Evolutionary conservation across 2,888 invertebrate species (phyloP), one percentile per base, ranked within the genome.

Genomic region (Nycteola revayana): DNA sequence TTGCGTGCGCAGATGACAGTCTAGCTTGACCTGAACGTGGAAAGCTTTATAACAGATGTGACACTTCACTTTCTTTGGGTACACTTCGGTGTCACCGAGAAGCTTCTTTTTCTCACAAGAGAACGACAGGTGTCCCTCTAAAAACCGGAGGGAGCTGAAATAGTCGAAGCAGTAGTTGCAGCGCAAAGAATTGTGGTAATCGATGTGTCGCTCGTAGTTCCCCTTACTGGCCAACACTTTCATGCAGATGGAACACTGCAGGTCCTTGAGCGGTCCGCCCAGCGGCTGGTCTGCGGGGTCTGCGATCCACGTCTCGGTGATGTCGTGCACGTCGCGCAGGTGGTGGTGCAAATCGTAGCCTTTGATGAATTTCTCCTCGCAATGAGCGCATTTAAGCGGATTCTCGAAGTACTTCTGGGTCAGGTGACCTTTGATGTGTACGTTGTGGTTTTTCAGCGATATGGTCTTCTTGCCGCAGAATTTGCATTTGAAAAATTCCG

Each of bases 81-180:
- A 71, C 7, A 75, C 59, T 52, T 89, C 89, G 0, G 83, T 77
- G 23, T 85, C 80, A 6, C 89, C 89, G 23, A 90, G 46, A 1
- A 87, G 61, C 32, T 75, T 78, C 51, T 76, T 85, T 59, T 87
- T 87, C 1, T 84, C 80, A 49, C 89, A 89, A 27, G 75, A 71
- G 51, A 81, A 89, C 0, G 70, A 67, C n/a, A 87, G 49, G 44
- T 90, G 89, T 0, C 89, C 89, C 37, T 89, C 88, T 10, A 89
- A 60, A 65, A 89, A 89, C 24, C 78, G 62, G 22, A 75, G 67
- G 3, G 77, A 66, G 52, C 75, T 82, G 56, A 90, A 90, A 62
- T 80, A 85, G 31, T 85, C 84, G 40, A 76, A 85, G 57, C 89
- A 90, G 55, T 90, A 90, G 61, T 89, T 89, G 59, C 89, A 90